Conservation (phyloP, 2,113 vertebrate genomes). For the Dendropsophus ebraccatus region DNA sequence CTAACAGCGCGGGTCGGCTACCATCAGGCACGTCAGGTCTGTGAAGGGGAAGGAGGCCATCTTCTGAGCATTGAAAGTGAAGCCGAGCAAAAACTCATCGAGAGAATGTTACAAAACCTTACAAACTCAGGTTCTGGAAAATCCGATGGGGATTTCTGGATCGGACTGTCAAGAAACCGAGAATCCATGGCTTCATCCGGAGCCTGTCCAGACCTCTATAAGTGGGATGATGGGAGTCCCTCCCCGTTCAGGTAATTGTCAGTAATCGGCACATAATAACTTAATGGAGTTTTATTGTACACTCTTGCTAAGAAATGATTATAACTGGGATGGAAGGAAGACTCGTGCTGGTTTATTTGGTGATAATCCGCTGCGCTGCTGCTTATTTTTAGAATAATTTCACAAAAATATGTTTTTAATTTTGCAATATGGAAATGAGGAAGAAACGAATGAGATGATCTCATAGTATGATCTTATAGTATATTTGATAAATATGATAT, state of each 20-base stretch:
- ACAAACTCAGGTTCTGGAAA: slow-evolving; percentile 78
- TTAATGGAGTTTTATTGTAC: slow-evolving; percentile 8
- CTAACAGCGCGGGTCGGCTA: slow-evolving; percentile 90
- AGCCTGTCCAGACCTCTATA: slow-evolving; percentile 86
- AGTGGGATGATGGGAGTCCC: slow-evolving; percentile 85
- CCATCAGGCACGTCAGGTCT: slow-evolving; percentile 84
- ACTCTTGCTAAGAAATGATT: neutral
- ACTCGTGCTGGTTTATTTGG: neutral
- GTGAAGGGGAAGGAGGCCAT: slow-evolving; percentile 82
- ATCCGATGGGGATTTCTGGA: slow-evolving; percentile 97
- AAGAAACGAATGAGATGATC: too few relatives aligned
- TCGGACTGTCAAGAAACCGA: slow-evolving; percentile 85
- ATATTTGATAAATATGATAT: too few relatives aligned
- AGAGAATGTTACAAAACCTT: slow-evolving; percentile 84
- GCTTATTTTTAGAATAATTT: slow-evolving; percentile 11
- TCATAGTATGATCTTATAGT: too few relatives aligned
- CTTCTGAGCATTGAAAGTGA: slow-evolving; percentile 85
- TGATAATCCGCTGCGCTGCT: neutral
- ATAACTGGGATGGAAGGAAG: neutral
- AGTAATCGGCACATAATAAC: neutral
- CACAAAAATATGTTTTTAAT: neutral
- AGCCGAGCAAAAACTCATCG: slow-evolving; percentile 84
- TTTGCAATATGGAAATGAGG: neutral
- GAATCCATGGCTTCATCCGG: slow-evolving; percentile 72
- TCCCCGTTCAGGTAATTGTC: slow-evolving; percentile 85